Evolutionary conservation across 1,140 invertebrate species (phyloP).

Genomic region (Penaeus chinensis): DNA sequence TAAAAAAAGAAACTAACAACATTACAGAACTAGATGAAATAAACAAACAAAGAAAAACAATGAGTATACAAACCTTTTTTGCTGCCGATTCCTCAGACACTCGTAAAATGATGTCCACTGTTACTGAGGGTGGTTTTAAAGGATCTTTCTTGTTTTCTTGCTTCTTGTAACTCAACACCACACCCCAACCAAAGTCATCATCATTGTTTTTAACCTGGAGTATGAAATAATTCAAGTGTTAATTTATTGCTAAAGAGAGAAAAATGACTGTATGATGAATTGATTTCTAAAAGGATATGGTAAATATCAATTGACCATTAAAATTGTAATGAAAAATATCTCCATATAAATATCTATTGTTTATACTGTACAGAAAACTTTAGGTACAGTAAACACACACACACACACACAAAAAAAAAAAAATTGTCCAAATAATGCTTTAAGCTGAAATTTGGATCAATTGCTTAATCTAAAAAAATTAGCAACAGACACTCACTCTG

Average conservation of each 20-base stretch:
- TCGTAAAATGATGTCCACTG: conserved; percentile 87
- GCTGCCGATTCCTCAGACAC: conserved; percentile 74
- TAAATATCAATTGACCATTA: too few species aligned
- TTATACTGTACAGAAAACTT: too few species aligned
- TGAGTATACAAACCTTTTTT: conserved; percentile 69
- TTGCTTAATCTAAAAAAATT: neutral
- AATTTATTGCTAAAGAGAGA: neutral
- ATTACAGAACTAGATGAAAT: neutral
- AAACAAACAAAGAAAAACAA: conserved; percentile 70
- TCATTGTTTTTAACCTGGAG: conserved; percentile 84
- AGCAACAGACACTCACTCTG: conserved; percentile 75
- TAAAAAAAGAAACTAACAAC: too few species aligned
- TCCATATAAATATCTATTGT: too few species aligned
- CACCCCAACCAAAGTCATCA: conserved; percentile 95
- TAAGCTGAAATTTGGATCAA: neutral
- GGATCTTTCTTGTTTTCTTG: conserved; percentile 70
- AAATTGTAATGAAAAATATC: too few species aligned
- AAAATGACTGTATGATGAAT: too few species aligned
- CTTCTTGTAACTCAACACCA: conserved; percentile 93
- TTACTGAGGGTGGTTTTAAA: conserved; percentile 71
- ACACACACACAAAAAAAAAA: too few species aligned
- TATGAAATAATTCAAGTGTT: conserved; percentile 8
- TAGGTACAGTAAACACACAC: too few species aligned
- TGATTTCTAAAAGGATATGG: too few species aligned
- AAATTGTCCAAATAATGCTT: neutral